Conservation (phyloP, 23 tunicate genomes). For the Styela plicata region DNA sequence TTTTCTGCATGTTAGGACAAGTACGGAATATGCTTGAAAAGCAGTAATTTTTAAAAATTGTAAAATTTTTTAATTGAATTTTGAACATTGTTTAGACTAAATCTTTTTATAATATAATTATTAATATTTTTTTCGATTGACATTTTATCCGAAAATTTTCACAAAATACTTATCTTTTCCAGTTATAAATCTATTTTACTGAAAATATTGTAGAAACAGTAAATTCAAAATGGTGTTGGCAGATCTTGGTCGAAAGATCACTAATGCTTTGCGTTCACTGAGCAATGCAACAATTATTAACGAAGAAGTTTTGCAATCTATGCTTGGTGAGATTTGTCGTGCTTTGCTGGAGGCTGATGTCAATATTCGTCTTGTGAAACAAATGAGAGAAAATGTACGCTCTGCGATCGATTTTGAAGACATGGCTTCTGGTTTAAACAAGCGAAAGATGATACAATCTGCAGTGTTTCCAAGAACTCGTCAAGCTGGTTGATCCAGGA, state of each 20-base stretch:
- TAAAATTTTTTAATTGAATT: too few relatives aligned
- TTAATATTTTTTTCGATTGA: too few relatives aligned
- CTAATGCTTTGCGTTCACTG: conserved; percentile 81
- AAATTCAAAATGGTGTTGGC: conserved; percentile 97
- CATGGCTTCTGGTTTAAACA: conserved; percentile 96
- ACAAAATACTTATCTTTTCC: too few relatives aligned
- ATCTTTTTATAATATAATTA: too few relatives aligned
- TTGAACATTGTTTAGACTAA: too few relatives aligned
- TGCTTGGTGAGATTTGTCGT: conserved; percentile 89
- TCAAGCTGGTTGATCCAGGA: conserved; percentile 88
- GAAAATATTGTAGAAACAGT: too few relatives aligned
- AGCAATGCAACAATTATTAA: conserved; percentile 95
- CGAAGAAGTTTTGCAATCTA: conserved; percentile 91
- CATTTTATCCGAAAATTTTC: too few relatives aligned
- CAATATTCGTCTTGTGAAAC: conserved; percentile 87
- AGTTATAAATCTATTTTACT: too few relatives aligned
- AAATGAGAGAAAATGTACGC: conserved; percentile 90
- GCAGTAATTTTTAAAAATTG: too few relatives aligned
- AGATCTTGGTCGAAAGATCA: conserved; percentile 91
- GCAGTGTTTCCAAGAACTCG: conserved; percentile 91
- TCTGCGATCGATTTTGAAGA: conserved; percentile 91
- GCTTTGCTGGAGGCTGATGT: conserved; percentile 96
- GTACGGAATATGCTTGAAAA: too few relatives aligned
- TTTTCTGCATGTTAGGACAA: too few relatives aligned
- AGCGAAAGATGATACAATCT: conserved; percentile 89